phyloP scores from a whole-genome alignment of 2,113 vertebrate genomes.

The Cricetomys ansorgei region DNA sequence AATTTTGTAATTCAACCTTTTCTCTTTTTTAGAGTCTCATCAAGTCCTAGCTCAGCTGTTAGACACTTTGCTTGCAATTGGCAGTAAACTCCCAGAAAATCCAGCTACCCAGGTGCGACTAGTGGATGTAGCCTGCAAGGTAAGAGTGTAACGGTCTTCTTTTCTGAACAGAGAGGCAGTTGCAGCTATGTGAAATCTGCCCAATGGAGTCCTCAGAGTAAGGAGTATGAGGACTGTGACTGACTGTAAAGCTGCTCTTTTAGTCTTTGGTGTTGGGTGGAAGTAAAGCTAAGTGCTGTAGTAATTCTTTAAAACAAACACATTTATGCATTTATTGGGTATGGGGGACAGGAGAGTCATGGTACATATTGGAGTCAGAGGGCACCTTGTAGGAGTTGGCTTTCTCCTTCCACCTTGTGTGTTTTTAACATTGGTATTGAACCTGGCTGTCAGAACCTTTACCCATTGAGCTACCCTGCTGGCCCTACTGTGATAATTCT shows the following conservation, averaged over 20 bases:
- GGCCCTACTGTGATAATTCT: background rate
- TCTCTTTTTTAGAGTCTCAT: conserved; percentile 92
- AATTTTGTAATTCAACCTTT: conserved; percentile 29
- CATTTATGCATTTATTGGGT: background rate
- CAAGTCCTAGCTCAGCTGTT: conserved; percentile 97
- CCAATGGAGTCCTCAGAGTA: background rate
- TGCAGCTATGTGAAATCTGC: background rate
- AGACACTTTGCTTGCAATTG: conserved; percentile 94
- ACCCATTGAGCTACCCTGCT: background rate
- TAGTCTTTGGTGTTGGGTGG: background rate
- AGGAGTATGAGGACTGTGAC: background rate
- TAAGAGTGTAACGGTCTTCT: conserved; percentile 68
- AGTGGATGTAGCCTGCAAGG: conserved; percentile 96
- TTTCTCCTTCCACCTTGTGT: background rate
- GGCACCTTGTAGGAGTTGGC: background rate
- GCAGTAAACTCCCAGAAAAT: conserved; percentile 92
- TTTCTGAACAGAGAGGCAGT: background rate
- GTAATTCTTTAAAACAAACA: background rate
- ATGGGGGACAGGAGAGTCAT: background rate
- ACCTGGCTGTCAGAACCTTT: background rate
- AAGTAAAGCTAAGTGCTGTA: conserved; percentile 3
- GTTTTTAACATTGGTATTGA: background rate
- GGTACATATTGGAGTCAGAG: background rate
- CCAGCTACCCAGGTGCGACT: conserved; percentile 89
- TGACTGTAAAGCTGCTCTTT: conserved; percentile 16